phyloP scores from a whole-genome alignment of 2,888 invertebrate species.

The Carpatolechia fugitivella region DNA sequence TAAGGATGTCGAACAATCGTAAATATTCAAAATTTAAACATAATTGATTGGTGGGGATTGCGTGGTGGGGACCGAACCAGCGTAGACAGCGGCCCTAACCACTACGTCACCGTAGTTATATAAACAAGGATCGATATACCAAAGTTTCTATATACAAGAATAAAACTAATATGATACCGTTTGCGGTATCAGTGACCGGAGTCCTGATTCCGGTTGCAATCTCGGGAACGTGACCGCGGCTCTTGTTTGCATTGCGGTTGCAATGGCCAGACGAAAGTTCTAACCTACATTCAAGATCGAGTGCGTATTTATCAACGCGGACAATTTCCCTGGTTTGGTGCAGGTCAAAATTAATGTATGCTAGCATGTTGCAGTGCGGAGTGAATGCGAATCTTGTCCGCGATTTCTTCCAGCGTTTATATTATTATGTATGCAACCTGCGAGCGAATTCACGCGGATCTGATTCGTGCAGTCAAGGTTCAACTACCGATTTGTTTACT shows the following conservation, averaged over 20 bases:
- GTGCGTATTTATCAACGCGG: constrained; percentile 61
- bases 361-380: constrained; percentile 62
- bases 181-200: constrained; percentile 45
- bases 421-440: constrained; percentile 43
- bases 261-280: constrained; percentile 67
- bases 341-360: constrained; percentile 59
- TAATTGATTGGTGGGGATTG: too few species aligned
- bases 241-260: constrained; percentile 70
- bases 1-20: too few species aligned
- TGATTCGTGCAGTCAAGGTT: constrained; percentile 49
- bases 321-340: constrained; percentile 65
- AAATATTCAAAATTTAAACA: too few species aligned
- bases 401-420: constrained; percentile 25
- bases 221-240: constrained; percentile 63
- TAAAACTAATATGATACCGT: constrained; percentile 21
- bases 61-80: too few species aligned
- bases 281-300: constrained; percentile 60
- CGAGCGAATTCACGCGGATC: constrained; percentile 51
- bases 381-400: constrained; percentile 66
- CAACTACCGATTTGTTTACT: constrained; percentile 41
- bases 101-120: too few species aligned
- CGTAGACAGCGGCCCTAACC: too few species aligned
- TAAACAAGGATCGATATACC: too few species aligned
- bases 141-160: too few species aligned
- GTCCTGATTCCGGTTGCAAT: constrained; percentile 43